Evolutionary conservation across 2,797 vertebrate genomes (phyloP).

Genomic region (Iguana delicatissima): DNA sequence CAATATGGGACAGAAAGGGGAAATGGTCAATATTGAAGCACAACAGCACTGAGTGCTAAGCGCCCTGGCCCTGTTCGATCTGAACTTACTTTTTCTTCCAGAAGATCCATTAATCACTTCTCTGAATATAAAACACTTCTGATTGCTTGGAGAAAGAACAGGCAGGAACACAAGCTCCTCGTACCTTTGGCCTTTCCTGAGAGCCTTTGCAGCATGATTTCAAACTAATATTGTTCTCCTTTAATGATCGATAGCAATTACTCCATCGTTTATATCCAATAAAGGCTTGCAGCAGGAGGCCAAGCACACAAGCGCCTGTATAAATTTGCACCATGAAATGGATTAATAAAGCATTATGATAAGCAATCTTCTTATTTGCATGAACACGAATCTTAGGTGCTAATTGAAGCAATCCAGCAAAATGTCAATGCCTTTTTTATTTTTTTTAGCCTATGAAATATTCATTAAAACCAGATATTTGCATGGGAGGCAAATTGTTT

Average conservation of each 20-base stretch:
- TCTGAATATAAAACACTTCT: constrained; percentile 42
- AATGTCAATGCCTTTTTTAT: constrained; percentile 75
- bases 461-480: constrained; percentile 64
- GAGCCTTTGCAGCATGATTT: constrained; percentile 56
- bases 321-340: constrained; percentile 71
- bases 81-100: constrained; percentile 58
- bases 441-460: constrained; percentile 72
- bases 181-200: constrained; percentile 21
- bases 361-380: constrained; percentile 80
- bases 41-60: constrained; percentile 17
- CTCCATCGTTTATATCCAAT: constrained; percentile 76
- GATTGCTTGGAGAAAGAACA: background rate
- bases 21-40: background rate
- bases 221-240: constrained; percentile 57
- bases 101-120: constrained; percentile 59
- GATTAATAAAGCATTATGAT: constrained; percentile 82
- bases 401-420: constrained; percentile 84
- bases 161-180: constrained; percentile 1
- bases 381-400: constrained; percentile 68
- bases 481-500: constrained; percentile 56
- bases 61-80: background rate
- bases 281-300: constrained; percentile 74
- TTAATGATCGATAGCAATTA: constrained; percentile 75
- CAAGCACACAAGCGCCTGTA: constrained; percentile 47
- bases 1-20: background rate